Conservation (phyloP, 1,140 invertebrate species). For the Drosophila grimshawi region DNA sequence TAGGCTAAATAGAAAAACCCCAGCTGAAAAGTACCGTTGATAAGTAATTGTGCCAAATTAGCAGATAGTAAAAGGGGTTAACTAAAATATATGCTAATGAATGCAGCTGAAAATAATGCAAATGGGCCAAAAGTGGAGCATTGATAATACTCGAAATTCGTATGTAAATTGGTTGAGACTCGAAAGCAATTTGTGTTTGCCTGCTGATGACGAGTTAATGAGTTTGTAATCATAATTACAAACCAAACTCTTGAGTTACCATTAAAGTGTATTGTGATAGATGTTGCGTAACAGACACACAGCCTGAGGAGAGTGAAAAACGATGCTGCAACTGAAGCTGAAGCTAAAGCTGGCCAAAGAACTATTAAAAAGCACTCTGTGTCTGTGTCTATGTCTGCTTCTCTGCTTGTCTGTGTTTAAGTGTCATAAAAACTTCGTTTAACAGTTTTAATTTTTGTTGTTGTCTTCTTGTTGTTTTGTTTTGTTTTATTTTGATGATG, state of each 20-base stretch:
- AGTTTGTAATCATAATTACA: slow-evolving; percentile 5
- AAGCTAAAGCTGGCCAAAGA: slow-evolving; percentile 21
- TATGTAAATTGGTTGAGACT: slow-evolving; percentile 8
- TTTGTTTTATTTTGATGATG: too few relatives aligned
- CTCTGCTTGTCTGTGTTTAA: background rate
- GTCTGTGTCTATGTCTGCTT: background rate
- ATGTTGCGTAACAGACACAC: slow-evolving; percentile 31
- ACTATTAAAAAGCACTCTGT: slow-evolving; percentile 9
- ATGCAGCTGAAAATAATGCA: slow-evolving; percentile 12
- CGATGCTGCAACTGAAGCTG: background rate
- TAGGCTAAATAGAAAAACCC: background rate
- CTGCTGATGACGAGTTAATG: background rate
- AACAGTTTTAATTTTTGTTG: slow-evolving; percentile 11
- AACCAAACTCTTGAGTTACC: slow-evolving; percentile 1
- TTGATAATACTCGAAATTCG: slow-evolving; percentile 22
- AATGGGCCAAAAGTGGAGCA: slow-evolving; percentile 1
- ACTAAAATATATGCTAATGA: slow-evolving; percentile 33
- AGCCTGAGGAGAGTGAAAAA: background rate
- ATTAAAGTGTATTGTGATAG: slow-evolving; percentile 26
- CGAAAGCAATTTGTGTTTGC: slow-evolving; percentile 1
- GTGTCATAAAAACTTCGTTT: slow-evolving; percentile 20
- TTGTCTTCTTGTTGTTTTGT: slow-evolving; percentile 11
- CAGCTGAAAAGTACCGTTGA: background rate
- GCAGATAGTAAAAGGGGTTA: slow-evolving; percentile 25
- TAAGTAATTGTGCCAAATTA: slow-evolving; percentile 59